Conservation (phyloP, 1,140 invertebrate species). For the Neomicropteryx cornuta region DNA sequence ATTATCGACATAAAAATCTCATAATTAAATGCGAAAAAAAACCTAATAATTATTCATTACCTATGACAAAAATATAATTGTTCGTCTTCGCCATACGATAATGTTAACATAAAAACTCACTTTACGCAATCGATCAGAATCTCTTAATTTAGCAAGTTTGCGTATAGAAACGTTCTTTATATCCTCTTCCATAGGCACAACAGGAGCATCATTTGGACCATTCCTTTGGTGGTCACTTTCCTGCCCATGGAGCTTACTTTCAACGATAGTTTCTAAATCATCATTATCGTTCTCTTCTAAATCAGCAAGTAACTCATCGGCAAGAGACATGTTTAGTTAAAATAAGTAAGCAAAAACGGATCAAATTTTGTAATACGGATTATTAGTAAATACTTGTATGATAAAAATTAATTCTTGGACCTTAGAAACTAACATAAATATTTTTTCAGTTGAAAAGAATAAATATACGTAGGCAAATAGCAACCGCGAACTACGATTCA, state of each 20-base stretch:
- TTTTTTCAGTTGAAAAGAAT: conserved; percentile 1
- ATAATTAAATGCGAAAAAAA: too few relatives aligned
- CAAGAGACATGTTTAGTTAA: conserved; percentile 70
- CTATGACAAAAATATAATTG: too few relatives aligned
- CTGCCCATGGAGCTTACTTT: conserved; percentile 29
- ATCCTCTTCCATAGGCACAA: conserved; percentile 59
- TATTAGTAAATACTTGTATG: not conserved
- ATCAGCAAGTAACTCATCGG: conserved; percentile 90
- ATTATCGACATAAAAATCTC: too few relatives aligned
- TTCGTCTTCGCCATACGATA: too few relatives aligned
- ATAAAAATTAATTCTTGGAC: not conserved
- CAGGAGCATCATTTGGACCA: conserved; percentile 34
- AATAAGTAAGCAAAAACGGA: conserved; percentile 3
- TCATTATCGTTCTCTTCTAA: conserved; percentile 81
- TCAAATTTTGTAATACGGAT: conserved; percentile 1
- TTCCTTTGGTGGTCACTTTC: conserved; percentile 15
- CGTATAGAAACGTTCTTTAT: conserved; percentile 60
- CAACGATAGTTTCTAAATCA: conserved; percentile 44
- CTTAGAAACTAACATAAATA: not conserved
- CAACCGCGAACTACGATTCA: too few relatives aligned
- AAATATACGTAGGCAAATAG: too few relatives aligned
- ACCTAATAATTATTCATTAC: too few relatives aligned
- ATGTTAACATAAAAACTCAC: conserved; percentile 24
- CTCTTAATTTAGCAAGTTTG: conserved; percentile 76
- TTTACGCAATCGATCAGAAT: conserved; percentile 60